A percentile compares a stretch with the other conserved stretches of the same genome.
Conservation (phyloP, 2,888 invertebrate genomes). For the Sipha maydis region DNA sequence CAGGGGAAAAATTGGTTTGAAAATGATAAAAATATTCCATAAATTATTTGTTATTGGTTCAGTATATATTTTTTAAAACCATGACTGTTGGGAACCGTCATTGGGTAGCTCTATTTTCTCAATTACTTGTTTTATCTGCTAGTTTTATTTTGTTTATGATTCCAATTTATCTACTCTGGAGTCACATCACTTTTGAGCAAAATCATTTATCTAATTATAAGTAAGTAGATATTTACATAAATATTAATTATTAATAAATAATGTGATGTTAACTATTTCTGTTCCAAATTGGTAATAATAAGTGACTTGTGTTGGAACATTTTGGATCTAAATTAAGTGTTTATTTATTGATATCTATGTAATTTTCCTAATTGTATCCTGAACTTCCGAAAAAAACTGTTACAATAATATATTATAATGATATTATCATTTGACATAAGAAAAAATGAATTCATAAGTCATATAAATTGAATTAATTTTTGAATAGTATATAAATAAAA, state of each 20-base stretch:
- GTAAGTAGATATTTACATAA: slow-evolving; percentile 19
- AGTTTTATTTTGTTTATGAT: slow-evolving; percentile 50
- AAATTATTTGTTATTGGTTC: background rate
- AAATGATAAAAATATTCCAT: background rate
- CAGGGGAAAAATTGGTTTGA: background rate
- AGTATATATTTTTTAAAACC: slow-evolving; percentile 13
- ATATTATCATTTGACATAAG: too few relatives aligned
- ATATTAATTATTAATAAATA: background rate
- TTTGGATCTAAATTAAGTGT: too few relatives aligned
- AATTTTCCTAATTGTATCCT: too few relatives aligned
- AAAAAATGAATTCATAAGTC: too few relatives aligned
- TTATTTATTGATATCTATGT: too few relatives aligned
- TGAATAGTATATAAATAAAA: too few relatives aligned
- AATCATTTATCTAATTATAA: slow-evolving; percentile 49
- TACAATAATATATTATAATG: too few relatives aligned
- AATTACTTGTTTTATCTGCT: background rate
- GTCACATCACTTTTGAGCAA: slow-evolving; percentile 52
- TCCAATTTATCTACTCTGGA: slow-evolving; percentile 51
- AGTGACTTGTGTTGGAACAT: too few relatives aligned
- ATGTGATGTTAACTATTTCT: too few relatives aligned
- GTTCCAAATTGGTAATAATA: too few relatives aligned
- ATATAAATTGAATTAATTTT: too few relatives aligned
- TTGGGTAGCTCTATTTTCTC: slow-evolving; percentile 38
- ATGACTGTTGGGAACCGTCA: slow-evolving; percentile 41
- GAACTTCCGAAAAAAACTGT: too few relatives aligned